These are phyloP conservation scores for Campopleginae sp. DNA, from an alignment of 2,888 invertebrate genomes.

Conservation along the genomic window DNA sequence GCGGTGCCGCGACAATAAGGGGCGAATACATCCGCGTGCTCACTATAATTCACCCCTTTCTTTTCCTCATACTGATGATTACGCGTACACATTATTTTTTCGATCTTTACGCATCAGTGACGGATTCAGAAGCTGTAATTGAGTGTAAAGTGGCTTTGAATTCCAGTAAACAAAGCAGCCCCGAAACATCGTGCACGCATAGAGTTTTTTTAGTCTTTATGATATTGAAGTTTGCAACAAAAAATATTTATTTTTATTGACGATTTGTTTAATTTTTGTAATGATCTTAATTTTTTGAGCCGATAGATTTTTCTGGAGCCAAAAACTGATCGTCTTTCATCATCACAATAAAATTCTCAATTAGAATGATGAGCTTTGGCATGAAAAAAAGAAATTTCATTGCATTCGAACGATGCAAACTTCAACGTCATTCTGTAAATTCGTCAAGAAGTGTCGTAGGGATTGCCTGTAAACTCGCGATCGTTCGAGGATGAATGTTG, in stretches of 20 bases:
- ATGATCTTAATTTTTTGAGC: too few relatives aligned
- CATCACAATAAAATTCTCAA: too few relatives aligned
- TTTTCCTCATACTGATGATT: constrained; percentile 15
- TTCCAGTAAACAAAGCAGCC: background rate
- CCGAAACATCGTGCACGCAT: background rate
- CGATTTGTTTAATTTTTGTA: too few relatives aligned
- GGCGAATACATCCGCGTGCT: constrained; percentile 17
- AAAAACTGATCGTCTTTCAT: too few relatives aligned
- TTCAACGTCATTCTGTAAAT: too few relatives aligned
- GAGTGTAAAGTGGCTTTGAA: background rate
- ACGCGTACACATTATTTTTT: background rate
- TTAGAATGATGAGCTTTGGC: too few relatives aligned
- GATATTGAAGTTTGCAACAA: too few relatives aligned
- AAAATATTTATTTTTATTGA: too few relatives aligned
- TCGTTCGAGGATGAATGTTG: constrained; percentile 12
- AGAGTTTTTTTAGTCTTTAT: constrained; percentile 8
- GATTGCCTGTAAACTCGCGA: background rate
- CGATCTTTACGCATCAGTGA: background rate
- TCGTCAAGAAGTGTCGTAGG: constrained; percentile 9
- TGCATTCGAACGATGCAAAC: too few relatives aligned
- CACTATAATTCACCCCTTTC: constrained; percentile 20
- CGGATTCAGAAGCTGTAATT: background rate
- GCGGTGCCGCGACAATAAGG: constrained; percentile 25
- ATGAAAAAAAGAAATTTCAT: too few relatives aligned
- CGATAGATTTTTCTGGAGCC: too few relatives aligned